Evolutionary conservation across 2,797 vertebrate genomes (phyloP).

Genomic region (Anisognathus igniventris): DNA sequence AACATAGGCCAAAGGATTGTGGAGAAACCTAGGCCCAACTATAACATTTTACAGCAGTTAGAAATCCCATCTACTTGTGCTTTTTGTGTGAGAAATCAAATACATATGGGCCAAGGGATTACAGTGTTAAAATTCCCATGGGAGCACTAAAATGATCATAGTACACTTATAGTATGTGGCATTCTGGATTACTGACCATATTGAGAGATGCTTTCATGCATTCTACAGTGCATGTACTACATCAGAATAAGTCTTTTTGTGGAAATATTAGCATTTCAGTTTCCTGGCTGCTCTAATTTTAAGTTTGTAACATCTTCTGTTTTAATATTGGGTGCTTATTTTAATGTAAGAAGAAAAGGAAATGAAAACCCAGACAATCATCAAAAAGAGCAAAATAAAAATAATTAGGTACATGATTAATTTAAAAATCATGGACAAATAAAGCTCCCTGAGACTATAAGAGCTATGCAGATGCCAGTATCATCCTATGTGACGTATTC

Average conservation of each 20-base stretch:
- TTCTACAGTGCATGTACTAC: background rate
- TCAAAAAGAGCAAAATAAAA: background rate
- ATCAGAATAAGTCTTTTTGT: background rate
- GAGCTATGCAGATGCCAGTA: background rate
- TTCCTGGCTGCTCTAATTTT: background rate
- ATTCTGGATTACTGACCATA: background rate
- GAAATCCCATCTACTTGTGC: background rate
- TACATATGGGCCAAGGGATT: background rate
- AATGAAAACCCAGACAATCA: background rate
- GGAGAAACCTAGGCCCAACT: background rate
- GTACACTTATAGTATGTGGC: background rate
- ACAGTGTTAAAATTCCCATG: background rate
- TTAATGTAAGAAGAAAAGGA: background rate
- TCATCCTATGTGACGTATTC: background rate
- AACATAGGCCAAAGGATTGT: background rate
- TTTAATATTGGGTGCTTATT: background rate
- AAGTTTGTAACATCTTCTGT: background rate
- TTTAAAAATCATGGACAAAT: background rate
- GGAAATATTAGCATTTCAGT: background rate
- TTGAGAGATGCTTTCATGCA: background rate
- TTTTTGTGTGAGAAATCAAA: background rate
- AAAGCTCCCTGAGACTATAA: background rate
- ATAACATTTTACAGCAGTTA: background rate
- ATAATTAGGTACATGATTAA: background rate
- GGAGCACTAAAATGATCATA: background rate